These are phyloP conservation scores for Nemurella pictetii DNA, from an alignment of 2,888 invertebrate species.

Conservation along the genomic window DNA sequence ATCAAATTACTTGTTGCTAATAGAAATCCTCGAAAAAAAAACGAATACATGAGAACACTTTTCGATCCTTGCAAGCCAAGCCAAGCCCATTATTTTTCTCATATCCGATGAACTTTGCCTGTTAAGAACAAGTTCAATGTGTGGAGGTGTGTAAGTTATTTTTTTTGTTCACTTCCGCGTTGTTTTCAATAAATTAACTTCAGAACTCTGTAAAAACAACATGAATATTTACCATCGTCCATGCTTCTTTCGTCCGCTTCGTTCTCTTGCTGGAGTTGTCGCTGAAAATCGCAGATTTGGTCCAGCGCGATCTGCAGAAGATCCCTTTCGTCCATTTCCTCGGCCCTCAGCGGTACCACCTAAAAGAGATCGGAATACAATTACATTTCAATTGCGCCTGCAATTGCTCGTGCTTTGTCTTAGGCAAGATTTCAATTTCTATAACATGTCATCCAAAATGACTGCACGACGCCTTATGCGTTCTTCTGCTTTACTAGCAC, in stretches of 20 bases:
- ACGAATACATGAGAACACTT: neutral
- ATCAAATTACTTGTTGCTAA: neutral
- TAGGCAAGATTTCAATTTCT: neutral
- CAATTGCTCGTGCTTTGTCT: neutral
- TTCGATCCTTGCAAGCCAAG: neutral
- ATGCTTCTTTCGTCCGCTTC: neutral
- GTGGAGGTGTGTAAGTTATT: neutral
- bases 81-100: neutral
- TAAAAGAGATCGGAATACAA: neutral
- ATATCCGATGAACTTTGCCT: neutral
- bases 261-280: slow-evolving; percentile 12
- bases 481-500: no score
- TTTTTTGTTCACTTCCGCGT: neutral
- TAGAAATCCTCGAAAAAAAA: neutral
- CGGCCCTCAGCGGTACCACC: neutral
- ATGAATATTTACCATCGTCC: neutral
- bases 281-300: slow-evolving; percentile 39
- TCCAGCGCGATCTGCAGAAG: slow-evolving; percentile 38
- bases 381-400: neutral
- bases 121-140: neutral
- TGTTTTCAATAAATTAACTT: neutral
- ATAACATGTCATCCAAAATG: neutral
- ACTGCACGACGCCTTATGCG: neutral
- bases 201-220: neutral
- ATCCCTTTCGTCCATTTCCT: slow-evolving; percentile 30